phyloP scores from a whole-genome alignment of 1,140 invertebrate genomes.

The Lasioglossum albipes region DNA sequence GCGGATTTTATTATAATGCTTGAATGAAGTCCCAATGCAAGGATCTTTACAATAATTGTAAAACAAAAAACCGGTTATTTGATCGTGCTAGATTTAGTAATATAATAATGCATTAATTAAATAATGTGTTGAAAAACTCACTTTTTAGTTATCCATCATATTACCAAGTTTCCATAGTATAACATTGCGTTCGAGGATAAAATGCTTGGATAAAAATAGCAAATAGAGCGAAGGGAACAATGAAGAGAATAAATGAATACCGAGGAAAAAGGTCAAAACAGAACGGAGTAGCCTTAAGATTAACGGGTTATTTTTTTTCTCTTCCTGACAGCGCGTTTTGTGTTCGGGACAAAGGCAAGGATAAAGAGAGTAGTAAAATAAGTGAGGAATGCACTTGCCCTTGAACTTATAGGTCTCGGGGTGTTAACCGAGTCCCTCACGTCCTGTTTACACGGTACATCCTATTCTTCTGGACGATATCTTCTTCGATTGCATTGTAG shows the following conservation, averaged over 20 bases:
- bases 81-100: too few relatives aligned
- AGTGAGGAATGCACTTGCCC: conserved; percentile 40
- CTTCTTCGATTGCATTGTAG: conserved; percentile 14
- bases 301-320: background rate
- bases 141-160: too few relatives aligned
- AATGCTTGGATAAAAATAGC: background rate
- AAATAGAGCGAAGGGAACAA: background rate
- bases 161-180: too few relatives aligned
- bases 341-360: background rate
- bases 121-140: too few relatives aligned
- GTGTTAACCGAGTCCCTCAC: conserved; percentile 25
- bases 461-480: conserved; percentile 26
- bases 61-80: too few relatives aligned
- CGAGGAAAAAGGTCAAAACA: background rate
- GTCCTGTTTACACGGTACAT: conserved; percentile 45
- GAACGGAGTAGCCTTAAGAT: background rate
- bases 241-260: background rate
- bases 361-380: conserved; percentile 39
- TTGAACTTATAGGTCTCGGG: conserved; percentile 35
- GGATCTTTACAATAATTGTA: too few relatives aligned
- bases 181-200: background rate
- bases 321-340: background rate
- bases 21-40: too few relatives aligned
- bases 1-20: too few relatives aligned
- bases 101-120: too few relatives aligned